Evolutionary conservation across 2,888 invertebrate species (phyloP).

Genomic region (Tridacna gigas): DNA sequence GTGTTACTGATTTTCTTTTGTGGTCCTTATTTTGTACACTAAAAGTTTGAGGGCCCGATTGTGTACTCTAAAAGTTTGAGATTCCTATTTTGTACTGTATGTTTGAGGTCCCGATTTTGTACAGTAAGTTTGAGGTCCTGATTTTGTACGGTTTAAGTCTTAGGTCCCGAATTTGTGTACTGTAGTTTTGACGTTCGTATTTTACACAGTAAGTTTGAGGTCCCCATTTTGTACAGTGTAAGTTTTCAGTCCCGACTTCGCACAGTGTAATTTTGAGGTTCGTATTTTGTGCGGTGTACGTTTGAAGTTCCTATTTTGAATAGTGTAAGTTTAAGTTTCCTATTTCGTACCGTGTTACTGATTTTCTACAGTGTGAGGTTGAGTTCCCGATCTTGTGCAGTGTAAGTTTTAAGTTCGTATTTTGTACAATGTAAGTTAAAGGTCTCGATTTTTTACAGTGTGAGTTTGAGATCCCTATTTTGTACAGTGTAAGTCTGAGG

Average conservation of each 20-base stretch:
- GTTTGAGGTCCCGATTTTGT: neutral
- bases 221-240: neutral
- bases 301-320: neutral
- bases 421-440: neutral
- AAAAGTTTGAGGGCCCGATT: neutral
- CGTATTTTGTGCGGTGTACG: constrained; percentile 6
- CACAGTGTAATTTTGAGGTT: constrained; percentile 7
- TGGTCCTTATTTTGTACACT: constrained; percentile 4
- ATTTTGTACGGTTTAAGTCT: neutral
- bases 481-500: constrained; percentile 2
- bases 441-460: constrained; percentile 1
- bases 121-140: constrained; percentile 3
- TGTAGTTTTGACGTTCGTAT: too few relatives aligned
- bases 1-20: constrained; percentile 13
- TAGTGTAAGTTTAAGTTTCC: neutral
- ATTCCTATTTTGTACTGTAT: neutral
- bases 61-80: neutral
- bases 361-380: neutral
- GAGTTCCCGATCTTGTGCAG: neutral
- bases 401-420: neutral
- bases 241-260: too few relatives aligned
- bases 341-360: neutral
- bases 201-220: neutral
- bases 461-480: constrained; percentile 4
- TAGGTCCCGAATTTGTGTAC: too few relatives aligned